Conservation (phyloP, 2,888 invertebrate genomes). For the Caradrina clavipalpis region DNA sequence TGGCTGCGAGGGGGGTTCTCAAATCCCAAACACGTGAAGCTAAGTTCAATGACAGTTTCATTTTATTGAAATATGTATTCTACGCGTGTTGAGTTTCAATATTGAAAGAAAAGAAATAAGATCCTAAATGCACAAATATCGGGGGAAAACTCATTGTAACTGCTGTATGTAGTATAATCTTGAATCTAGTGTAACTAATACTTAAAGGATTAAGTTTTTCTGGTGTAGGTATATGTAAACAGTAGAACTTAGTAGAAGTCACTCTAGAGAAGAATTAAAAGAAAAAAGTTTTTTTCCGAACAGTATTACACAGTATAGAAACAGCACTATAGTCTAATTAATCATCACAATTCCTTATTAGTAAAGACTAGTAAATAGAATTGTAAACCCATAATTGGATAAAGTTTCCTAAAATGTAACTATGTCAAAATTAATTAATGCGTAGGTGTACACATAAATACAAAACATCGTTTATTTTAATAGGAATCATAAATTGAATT, state of each 20-base stretch:
- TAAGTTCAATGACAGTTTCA: conserved; percentile 2
- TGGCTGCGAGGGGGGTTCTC: not conserved
- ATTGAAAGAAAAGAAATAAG: not conserved
- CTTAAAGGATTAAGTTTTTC: too few species aligned
- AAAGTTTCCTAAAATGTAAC: not conserved
- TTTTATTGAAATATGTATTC: not conserved
- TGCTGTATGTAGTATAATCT: too few species aligned
- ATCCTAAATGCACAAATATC: not conserved
- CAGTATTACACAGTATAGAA: too few species aligned
- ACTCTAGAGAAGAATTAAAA: too few species aligned
- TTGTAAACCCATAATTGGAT: conserved; percentile 1
- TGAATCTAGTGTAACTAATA: not conserved
- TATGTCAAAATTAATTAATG: conserved; percentile 5
- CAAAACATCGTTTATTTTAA: not conserved
- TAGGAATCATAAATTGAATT: not conserved
- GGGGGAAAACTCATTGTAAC: not conserved
- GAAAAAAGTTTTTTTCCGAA: too few species aligned
- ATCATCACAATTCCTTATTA: not conserved
- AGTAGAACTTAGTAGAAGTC: too few species aligned
- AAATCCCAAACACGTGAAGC: not conserved
- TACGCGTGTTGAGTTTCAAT: not conserved
- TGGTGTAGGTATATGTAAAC: too few species aligned
- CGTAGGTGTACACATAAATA: conserved; percentile 17
- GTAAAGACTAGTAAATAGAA: not conserved
- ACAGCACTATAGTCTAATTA: too few species aligned